These are phyloP conservation scores for silkworm (Bombyx mori) DNA, from an alignment of 1,140 invertebrate species.

Conservation along the genomic window DNA sequence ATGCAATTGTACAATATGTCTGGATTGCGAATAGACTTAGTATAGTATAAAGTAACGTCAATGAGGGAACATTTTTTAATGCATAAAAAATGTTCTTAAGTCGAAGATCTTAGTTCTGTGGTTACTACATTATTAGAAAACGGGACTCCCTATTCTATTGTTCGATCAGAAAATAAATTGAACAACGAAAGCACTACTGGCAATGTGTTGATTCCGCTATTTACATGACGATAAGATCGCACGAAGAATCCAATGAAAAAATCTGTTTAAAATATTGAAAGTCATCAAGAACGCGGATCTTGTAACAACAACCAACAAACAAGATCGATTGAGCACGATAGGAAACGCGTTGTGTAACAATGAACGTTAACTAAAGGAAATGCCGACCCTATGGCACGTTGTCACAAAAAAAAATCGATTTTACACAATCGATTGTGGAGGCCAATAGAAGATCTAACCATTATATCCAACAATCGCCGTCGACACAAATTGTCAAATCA, in stretches of 20 bases:
- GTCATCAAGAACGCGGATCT: slow-evolving; percentile 19
- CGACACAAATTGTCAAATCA: slow-evolving; percentile 28
- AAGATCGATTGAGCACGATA: slow-evolving; percentile 17
- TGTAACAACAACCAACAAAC: slow-evolving; percentile 16
- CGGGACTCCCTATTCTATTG: too few species aligned
- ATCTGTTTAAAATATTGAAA: slow-evolving; percentile 11
- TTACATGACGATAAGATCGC: too few species aligned
- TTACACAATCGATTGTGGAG: slow-evolving; percentile 23
- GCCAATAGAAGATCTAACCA: slow-evolving; percentile 23
- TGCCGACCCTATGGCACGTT: slow-evolving; percentile 15
- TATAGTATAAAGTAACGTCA: too few species aligned
- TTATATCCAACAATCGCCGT: slow-evolving; percentile 36
- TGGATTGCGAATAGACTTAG: too few species aligned
- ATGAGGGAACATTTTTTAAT: too few species aligned
- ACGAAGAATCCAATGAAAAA: not conserved
- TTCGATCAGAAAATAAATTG: too few species aligned
- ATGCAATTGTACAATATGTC: not conserved
- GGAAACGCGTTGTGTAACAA: slow-evolving; percentile 18
- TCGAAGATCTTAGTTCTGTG: too few species aligned
- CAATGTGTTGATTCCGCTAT: too few species aligned
- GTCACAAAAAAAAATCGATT: slow-evolving; percentile 18
- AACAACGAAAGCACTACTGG: too few species aligned
- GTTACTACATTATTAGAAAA: too few species aligned
- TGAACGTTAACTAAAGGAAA: slow-evolving; percentile 9
- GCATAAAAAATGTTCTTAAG: too few species aligned